Conservation (phyloP, 2,888 invertebrate species). For the Platycheirus rosarum region DNA sequence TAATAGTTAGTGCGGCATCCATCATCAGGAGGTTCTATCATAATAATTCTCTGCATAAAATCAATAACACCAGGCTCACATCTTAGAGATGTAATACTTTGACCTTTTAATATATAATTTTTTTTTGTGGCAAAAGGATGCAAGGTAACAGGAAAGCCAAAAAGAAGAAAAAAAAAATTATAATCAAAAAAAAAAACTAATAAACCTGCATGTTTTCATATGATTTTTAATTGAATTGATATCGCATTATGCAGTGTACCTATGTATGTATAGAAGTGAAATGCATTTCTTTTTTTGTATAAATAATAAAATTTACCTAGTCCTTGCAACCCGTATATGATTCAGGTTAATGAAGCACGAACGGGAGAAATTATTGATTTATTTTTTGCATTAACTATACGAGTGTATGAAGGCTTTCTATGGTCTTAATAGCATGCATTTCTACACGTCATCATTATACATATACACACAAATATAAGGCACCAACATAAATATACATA, state of each 20-base stretch:
- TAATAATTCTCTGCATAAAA: slow-evolving; percentile 57
- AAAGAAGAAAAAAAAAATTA: slow-evolving; percentile 17
- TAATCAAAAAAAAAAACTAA: slow-evolving; percentile 31
- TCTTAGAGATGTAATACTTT: slow-evolving; percentile 63
- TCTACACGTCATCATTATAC: slow-evolving; percentile 56
- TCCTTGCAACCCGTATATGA: slow-evolving; percentile 27
- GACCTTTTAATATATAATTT: slow-evolving; percentile 68
- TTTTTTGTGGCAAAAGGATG: slow-evolving; percentile 42
- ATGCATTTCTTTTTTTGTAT: slow-evolving; percentile 40
- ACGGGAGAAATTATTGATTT: slow-evolving; percentile 68
- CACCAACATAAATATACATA: slow-evolving; percentile 57
- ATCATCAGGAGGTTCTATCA: slow-evolving; percentile 28
- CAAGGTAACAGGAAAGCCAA: slow-evolving; percentile 29
- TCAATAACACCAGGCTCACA: slow-evolving; percentile 57
- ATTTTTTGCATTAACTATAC: slow-evolving; percentile 18
- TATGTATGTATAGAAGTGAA: slow-evolving; percentile 4
- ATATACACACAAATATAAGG: slow-evolving; percentile 40
- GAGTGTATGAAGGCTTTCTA: slow-evolving; percentile 33
- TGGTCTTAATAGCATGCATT: slow-evolving; percentile 70
- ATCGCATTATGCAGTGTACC: slow-evolving; percentile 52
- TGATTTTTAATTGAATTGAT: slow-evolving; percentile 68
- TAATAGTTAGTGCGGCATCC: slow-evolving; percentile 46
- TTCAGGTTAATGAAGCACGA: slow-evolving; percentile 69
- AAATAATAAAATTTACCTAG: neutral
- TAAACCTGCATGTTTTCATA: slow-evolving; percentile 58